Percentiles rank a stretch among this genome's conserved stretches.
Conservation (phyloP, 2,888 invertebrate genomes). For the Andrena chrysosceles region DNA sequence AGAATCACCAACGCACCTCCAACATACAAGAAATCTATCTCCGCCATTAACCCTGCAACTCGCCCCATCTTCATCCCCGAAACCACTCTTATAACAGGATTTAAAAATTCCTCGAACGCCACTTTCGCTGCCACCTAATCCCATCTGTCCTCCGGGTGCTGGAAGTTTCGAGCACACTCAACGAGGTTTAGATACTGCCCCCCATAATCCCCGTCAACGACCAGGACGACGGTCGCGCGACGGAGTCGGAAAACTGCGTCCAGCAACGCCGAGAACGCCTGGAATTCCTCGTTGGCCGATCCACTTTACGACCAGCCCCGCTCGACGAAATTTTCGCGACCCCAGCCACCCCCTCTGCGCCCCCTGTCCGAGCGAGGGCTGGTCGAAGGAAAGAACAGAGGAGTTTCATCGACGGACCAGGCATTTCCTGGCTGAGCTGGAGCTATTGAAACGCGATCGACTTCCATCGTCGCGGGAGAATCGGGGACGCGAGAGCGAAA, state of each 20-base stretch:
- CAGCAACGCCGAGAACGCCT: constrained; percentile 15
- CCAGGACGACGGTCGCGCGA: neutral
- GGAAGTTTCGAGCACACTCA: neutral
- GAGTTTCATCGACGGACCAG: neutral
- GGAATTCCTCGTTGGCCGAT: constrained; percentile 27
- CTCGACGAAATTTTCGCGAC: constrained; percentile 37
- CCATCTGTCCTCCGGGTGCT: neutral
- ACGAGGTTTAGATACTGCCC: neutral
- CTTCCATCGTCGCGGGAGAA: neutral
- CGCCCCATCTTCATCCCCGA: no score
- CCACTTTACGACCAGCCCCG: constrained; percentile 29
- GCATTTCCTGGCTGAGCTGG: neutral
- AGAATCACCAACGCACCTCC: no score
- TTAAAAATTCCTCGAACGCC: no score
- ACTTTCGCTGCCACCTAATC: neutral
- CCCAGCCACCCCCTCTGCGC: neutral
- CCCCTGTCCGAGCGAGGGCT: neutral
- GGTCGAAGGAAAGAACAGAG: neutral
- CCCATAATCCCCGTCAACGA: neutral
- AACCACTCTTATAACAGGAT: no score
- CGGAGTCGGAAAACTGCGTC: constrained; percentile 13
- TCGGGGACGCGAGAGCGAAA: constrained; percentile 17
- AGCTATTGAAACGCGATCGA: constrained; percentile 33
- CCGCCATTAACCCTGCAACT: no score
- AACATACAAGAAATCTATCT: no score